Evolutionary conservation across 2,113 vertebrate genomes (phyloP).

Genomic region (Lophotis ruficrista): DNA sequence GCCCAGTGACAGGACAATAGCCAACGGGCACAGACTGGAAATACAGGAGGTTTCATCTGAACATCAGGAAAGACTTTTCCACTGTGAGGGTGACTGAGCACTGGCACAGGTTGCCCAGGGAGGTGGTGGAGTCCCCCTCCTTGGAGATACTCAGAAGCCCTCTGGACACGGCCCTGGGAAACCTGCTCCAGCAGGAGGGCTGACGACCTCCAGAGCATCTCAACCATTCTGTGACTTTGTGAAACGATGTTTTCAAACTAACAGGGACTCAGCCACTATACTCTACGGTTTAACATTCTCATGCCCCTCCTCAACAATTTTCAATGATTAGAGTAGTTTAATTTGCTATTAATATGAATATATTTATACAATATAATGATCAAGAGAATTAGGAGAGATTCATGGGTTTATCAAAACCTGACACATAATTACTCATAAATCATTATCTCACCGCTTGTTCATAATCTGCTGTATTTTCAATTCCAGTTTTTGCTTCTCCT

Average conservation of each 20-base stretch:
- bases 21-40: too few species aligned
- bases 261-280: background rate
- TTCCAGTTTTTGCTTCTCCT: background rate
- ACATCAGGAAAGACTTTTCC: too few species aligned
- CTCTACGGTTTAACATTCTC: background rate
- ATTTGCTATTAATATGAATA: background rate
- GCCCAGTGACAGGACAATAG: too few species aligned
- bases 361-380: background rate
- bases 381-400: conserved; percentile 14
- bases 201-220: background rate
- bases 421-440: conserved; percentile 3
- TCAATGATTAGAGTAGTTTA: background rate
- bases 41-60: too few species aligned
- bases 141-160: background rate
- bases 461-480: background rate
- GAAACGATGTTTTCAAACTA: background rate
- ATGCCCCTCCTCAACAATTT: background rate
- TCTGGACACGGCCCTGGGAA: background rate
- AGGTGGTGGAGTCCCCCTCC: background rate
- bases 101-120: too few species aligned
- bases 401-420: background rate
- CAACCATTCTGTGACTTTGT: background rate
- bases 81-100: too few species aligned
- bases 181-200: background rate
- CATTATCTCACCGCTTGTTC: conserved; percentile 2